Conservation (phyloP, 2,888 invertebrate genomes). For the Drosophila paucipuncta region DNA sequence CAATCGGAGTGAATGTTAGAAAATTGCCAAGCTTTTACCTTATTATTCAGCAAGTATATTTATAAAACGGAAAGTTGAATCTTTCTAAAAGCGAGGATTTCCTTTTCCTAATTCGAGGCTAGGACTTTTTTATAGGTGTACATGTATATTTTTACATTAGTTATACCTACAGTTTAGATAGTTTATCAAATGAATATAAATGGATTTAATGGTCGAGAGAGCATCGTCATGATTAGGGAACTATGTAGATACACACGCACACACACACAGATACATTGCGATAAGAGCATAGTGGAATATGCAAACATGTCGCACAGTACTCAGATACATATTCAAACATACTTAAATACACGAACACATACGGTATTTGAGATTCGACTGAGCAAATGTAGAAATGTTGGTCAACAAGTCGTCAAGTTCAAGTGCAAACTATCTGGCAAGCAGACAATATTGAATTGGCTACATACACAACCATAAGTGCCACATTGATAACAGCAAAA, state of each 20-base stretch:
- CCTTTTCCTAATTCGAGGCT: background rate
- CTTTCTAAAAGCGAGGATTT: background rate
- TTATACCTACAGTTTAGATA: background rate
- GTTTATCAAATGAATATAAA: background rate
- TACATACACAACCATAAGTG: slow-evolving; percentile 4
- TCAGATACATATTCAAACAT: background rate
- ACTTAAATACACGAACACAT: too few relatives aligned
- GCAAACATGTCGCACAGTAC: background rate
- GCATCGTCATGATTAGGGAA: too few relatives aligned
- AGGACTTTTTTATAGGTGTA: too few relatives aligned
- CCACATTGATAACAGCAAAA: slow-evolving; percentile 25
- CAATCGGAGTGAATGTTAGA: background rate
- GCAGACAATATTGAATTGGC: slow-evolving; percentile 23
- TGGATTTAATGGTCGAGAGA: background rate
- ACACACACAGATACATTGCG: background rate
- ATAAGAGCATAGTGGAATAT: background rate
- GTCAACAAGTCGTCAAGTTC: slow-evolving; percentile 21
- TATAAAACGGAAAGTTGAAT: background rate
- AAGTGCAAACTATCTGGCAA: slow-evolving; percentile 29
- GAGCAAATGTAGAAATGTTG: slow-evolving; percentile 10
- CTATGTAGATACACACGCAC: too few relatives aligned
- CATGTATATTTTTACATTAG: background rate
- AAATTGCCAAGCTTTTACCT: background rate
- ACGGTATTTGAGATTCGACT: background rate
- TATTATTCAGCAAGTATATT: background rate